A percentile compares a stretch with the other conserved stretches of the same genome.
Conservation (phyloP, 2,888 invertebrate species). For the Tortricodes alternella region DNA sequence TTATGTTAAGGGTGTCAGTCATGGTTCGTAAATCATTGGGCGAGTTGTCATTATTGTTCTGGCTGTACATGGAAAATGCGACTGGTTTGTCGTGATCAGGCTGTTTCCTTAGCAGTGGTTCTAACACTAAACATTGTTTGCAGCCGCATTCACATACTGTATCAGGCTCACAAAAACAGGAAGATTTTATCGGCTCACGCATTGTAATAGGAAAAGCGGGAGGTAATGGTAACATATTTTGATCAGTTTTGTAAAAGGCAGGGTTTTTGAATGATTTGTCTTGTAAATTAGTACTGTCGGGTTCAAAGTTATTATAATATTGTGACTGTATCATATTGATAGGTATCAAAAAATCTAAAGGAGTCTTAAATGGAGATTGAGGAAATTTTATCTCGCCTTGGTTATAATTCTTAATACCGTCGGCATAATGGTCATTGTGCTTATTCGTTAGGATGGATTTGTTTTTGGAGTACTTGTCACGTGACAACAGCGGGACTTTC, state of each 20-base stretch:
- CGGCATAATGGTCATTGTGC: constrained; percentile 45
- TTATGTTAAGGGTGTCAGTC: constrained; percentile 56
- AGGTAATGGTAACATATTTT: constrained; percentile 41
- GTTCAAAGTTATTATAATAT: constrained; percentile 39
- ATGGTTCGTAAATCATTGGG: constrained; percentile 8
- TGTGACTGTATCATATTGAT: constrained; percentile 39
- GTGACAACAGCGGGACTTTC: constrained; percentile 61
- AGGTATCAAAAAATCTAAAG: constrained; percentile 59
- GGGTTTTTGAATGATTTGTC: constrained; percentile 29
- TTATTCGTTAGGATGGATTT: constrained; percentile 43
- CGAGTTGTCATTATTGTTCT: background rate
- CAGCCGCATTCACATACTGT: constrained; percentile 61
- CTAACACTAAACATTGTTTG: constrained; percentile 55
- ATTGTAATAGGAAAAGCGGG: constrained; percentile 38
- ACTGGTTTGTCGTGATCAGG: constrained; percentile 33
- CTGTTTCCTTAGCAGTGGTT: constrained; percentile 37
- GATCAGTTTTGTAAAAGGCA: constrained; percentile 39
- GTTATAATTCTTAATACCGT: constrained; percentile 45
- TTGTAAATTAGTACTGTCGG: constrained; percentile 35
- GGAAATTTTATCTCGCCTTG: constrained; percentile 42
- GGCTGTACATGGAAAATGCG: background rate
- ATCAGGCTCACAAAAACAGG: constrained; percentile 60
- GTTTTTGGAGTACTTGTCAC: constrained; percentile 57
- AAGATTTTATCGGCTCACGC: constrained; percentile 44
- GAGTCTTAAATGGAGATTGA: constrained; percentile 43